Conservation (phyloP, 2,797 vertebrate genomes). For the Sternarchorhynchus goeldii region DNA sequence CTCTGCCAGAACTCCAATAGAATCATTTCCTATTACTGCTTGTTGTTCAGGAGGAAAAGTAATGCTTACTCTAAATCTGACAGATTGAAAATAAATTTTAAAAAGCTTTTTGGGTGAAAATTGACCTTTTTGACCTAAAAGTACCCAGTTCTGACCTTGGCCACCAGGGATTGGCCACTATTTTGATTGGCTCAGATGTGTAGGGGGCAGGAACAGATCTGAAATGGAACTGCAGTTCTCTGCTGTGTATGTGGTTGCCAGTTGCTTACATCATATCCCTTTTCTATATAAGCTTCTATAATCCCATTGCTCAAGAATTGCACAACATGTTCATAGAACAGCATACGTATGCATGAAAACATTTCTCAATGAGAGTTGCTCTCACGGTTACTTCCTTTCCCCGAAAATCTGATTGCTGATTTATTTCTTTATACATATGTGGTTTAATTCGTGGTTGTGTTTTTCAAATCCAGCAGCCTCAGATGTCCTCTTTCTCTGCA, state of each 20-base stretch:
- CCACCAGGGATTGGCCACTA: too few species aligned
- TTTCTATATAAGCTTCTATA: neutral
- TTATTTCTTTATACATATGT: conserved; percentile 32
- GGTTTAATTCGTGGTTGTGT: conserved; percentile 33
- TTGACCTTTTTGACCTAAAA: too few species aligned
- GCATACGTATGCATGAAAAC: neutral
- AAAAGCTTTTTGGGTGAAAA: too few species aligned
- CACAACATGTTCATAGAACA: conserved; percentile 31
- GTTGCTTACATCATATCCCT: conserved; percentile 33
- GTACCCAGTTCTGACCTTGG: too few species aligned
- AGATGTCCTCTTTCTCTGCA: conserved; percentile 34
- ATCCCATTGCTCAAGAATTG: conserved; percentile 1
- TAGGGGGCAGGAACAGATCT: neutral
- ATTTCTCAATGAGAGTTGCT: conserved; percentile 37
- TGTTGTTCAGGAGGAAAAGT: too few species aligned
- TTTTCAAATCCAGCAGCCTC: conserved; percentile 30
- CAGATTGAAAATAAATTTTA: neutral
- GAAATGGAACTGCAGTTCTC: neutral
- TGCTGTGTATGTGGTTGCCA: neutral
- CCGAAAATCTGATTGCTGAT: conserved; percentile 44
- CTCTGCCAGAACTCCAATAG: too few species aligned
- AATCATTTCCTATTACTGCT: too few species aligned
- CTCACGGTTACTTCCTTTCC: conserved; percentile 35
- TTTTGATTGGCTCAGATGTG: neutral
- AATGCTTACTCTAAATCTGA: neutral